Base-by-base conservation (phyloP, 2,113 vertebrate genomes). In the Corythornis cristatus region DNA sequence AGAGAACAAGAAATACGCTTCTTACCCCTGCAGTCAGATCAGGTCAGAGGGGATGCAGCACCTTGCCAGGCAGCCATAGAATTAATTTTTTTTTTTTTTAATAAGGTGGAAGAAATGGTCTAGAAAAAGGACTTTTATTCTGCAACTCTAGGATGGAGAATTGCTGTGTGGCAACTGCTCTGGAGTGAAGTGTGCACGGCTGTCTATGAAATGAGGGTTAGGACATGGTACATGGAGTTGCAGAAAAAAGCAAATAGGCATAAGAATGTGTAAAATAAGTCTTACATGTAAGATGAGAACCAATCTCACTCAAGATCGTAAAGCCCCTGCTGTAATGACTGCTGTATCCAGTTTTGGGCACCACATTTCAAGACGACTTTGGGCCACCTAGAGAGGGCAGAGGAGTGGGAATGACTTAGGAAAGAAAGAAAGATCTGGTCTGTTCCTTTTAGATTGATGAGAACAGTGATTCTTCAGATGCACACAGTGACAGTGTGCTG, bases 381-480 rank as follows among this genome's bases (percentile, higher is more conserved):
- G 45, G 81, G 74, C 81, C 81, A 81, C 70, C 68, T 86, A 86
- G 64, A 51, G 67, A 83, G 80, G 29, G 54, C 80, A 64, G 60
- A 77, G 83, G 83, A 95, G 88, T 90, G 83, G 31, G 64, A 74
- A 70, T 90, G 91, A 90, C 88, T 88, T 73, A 77, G 60, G 56
- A 83, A 57, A 83, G 72, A 70, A 14, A 1, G 75, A 67, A 92
- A 80, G 86, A 80, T 93, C 57, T 31, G 11, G 23, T 70, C 9
- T 86, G 67, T 50, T 86, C 80, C 54, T 92, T 77, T 61, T 61
- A 48, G 48, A 18, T n/a, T 83, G 45, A 76, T 80, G 86, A 60
- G 51, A 76, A 76, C 15, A 4, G 45, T 20, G 14, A 68, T 31
- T 35, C 48, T 79, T 60, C 2, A 8, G 15, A 71, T 64, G 65